phyloP scores from a whole-genome alignment of 1,140 invertebrate species.

The Cryptotermes secundus region DNA sequence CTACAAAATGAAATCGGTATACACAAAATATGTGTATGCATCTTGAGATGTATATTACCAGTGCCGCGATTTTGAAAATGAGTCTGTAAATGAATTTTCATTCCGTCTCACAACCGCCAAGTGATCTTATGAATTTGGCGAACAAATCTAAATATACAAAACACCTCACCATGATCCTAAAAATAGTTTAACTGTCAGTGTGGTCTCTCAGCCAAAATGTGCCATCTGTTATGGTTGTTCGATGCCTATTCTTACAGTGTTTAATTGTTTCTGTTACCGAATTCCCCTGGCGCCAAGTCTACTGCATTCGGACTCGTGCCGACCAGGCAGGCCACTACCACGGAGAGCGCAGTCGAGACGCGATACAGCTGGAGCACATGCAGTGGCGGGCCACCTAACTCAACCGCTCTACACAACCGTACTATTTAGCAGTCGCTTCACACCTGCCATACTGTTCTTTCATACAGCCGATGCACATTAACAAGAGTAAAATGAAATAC shows the following conservation, averaged over 20 bases:
- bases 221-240: slow-evolving; percentile 11
- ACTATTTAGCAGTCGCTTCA: too few species aligned
- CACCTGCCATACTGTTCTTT: too few species aligned
- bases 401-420: too few species aligned
- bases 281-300: not conserved
- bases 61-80: too few species aligned
- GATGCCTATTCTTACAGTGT: slow-evolving; percentile 7
- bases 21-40: too few species aligned
- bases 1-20: too few species aligned
- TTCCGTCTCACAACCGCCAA: not conserved
- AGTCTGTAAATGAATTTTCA: not conserved
- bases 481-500: too few species aligned
- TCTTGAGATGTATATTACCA: too few species aligned
- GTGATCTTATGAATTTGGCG: not conserved
- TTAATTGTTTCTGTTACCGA: slow-evolving; percentile 20
- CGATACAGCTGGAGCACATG: not conserved
- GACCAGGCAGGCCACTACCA: not conserved
- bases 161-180: not conserved
- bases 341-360: not conserved
- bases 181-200: not conserved
- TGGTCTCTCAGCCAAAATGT: slow-evolving; percentile 11
- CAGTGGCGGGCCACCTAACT: not conserved
- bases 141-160: slow-evolving; percentile 14
- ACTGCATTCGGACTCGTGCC: not conserved
- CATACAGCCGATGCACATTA: too few species aligned